Evolutionary conservation across 2,888 invertebrate species (phyloP).

Genomic region (Ophion obscuratus): DNA sequence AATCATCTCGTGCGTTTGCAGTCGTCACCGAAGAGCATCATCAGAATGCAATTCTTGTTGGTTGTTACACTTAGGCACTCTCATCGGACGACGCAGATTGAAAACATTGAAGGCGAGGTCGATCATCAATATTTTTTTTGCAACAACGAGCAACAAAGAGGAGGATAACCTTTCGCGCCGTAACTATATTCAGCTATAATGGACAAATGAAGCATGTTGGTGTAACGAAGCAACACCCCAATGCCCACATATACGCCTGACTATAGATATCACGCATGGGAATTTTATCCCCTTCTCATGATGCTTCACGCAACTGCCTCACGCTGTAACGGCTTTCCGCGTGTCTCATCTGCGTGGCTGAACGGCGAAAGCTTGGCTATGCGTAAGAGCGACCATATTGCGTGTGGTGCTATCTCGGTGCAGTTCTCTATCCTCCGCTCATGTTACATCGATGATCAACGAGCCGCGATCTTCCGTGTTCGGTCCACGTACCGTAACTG

Average conservation of each 20-base stretch:
- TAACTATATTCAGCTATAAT: not conserved
- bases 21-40: not conserved
- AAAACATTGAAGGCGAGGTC: not conserved
- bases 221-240: slow-evolving; percentile 20
- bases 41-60: not conserved
- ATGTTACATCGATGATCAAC: slow-evolving; percentile 30
- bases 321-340: slow-evolving; percentile 35
- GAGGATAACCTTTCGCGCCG: not conserved
- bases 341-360: not conserved
- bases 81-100: not conserved
- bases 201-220: not conserved
- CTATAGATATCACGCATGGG: not conserved
- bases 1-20: too few species aligned
- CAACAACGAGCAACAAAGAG: not conserved
- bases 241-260: slow-evolving; percentile 22
- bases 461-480: slow-evolving; percentile 29
- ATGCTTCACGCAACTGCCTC: slow-evolving; percentile 44
- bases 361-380: slow-evolving; percentile 13
- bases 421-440: not conserved
- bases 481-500: not conserved
- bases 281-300: slow-evolving; percentile 32
- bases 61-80: not conserved
- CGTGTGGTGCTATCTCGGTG: not conserved
- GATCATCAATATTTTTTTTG: not conserved
- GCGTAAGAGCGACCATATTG: slow-evolving; percentile 39